Evolutionary conservation across 2,888 invertebrate genomes (phyloP), one percentile per base, ranked within the genome.

Genomic region (Tanytarsus gracilentus): DNA sequence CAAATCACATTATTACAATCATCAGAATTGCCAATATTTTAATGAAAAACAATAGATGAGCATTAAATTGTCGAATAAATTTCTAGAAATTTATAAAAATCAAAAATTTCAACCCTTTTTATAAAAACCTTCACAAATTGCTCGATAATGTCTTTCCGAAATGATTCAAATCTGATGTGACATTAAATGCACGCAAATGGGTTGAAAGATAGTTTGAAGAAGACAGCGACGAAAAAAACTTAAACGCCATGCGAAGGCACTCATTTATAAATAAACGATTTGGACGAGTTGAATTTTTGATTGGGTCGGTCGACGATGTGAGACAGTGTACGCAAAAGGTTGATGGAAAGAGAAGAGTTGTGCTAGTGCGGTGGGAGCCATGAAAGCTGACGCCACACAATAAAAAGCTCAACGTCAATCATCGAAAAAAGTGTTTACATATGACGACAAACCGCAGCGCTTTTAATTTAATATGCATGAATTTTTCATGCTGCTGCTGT

Each of bases 251-350:
- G 26, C 14, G 49, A 27, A 49, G 49, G 16, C 39, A 56, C 18
- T 56, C 56, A 56, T 33, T 56, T 44, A 56, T 56, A 56, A 56
- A 26, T 44, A 56, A 56, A 56, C 40, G 26, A 36, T 56, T 56
- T 56, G 26, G 56, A 56, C 56, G n/a, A n/a, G n/a, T 56, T 39
- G 26, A 36, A 14, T 18, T 26, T 50, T 26, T 56, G 21, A 49
- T 49, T 49, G 44, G n/a, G n/a, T n/a, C n/a, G n/a, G n/a, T 44
- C 18, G 18, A 21, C 18, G 23, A 23, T 16, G 18, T 18, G 44
- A 44, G 21, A n/a, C n/a, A n/a, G n/a, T n/a, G n/a, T n/a, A n/a
- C n/a, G n/a, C n/a, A n/a, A n/a, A n/a, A n/a, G n/a, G n/a, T n/a
- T n/a, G n/a, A n/a, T n/a, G 44, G 16, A 18, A 44, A 44, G 11